Evolutionary conservation across 1,140 invertebrate genomes (phyloP), one percentile per base, ranked within the genome.

Genomic region (Caenorhabditis latens): DNA sequence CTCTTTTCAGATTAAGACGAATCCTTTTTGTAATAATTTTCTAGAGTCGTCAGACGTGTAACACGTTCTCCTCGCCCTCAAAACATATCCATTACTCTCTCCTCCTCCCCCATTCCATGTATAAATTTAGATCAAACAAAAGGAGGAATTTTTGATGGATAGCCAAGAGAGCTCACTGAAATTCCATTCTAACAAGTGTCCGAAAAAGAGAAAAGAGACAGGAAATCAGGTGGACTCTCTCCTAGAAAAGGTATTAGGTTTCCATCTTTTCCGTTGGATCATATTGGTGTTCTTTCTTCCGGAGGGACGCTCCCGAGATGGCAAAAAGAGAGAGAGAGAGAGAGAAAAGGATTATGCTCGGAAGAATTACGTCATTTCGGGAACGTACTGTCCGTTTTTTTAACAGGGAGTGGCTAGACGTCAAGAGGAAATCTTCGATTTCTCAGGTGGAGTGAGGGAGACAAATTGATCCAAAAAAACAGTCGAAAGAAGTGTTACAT

Each of bases 41-140:
- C 9, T 53, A 14, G 5, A 14, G 13, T 16, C 5, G 16, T 8
- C 11, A 53, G 50, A 53, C 50, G 50, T 53, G 1, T 55, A 84
- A 6, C 16, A 24, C 57, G 24, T 40, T 7, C 14, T n/a, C 42
- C 13, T 21, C 71, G 21, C 71, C 50, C 71, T 79, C 46, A 79
- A 79, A 79, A 79, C 40, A 24, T 79, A 79, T 79, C 40, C n/a
- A 79, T 79, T 79, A 63, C 61, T n/a, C 8, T n/a, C 14, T 58
- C 57, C 57, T 4, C n/a, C 57, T 21, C 57, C 57, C 8, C 21
- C 21, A 32, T 32, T n/a, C 57, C n/a, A 63, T 63, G 24, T 32
- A 63, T 21, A 63, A 63, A 32, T 32, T 63, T 63, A 63, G 61
- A 24, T 11, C 32, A 32, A 32, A 32, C 32, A 32, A 32, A 32